Evolutionary conservation across 2,797 vertebrate genomes (phyloP).

Genomic region (Gymnopithys bicolor): DNA sequence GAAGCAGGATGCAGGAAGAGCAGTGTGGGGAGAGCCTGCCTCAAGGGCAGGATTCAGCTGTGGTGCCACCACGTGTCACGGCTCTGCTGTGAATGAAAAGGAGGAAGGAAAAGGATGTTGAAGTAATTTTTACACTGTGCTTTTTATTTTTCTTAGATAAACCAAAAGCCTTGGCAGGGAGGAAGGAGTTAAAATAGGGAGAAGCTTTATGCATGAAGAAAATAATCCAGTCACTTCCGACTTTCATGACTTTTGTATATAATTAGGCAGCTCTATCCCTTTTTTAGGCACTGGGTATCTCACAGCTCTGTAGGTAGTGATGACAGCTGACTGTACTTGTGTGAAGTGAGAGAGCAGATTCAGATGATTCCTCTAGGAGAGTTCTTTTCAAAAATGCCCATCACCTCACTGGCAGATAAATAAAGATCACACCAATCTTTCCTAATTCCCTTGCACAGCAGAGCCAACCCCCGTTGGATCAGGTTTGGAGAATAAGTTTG

Average conservation of each 20-base stretch:
- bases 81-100: neutral
- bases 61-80: fast-evolving
- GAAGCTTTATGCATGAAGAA: neutral
- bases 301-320: neutral
- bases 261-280: neutral
- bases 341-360: neutral
- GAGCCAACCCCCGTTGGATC: neutral
- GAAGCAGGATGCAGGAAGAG: neutral
- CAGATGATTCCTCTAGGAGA: neutral
- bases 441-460: neutral
- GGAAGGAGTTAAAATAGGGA: neutral
- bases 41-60: neutral
- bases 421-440: neutral
- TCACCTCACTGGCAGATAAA: neutral
- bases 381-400: neutral
- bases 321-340: neutral
- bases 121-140: neutral
- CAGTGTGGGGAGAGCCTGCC: neutral
- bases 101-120: neutral
- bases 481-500: neutral
- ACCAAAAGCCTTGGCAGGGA: neutral
- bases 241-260: neutral
- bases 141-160: neutral
- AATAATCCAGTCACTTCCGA: neutral
- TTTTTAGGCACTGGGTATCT: neutral